These are phyloP conservation scores for Psophia crepitans DNA, from an alignment of 2,113 vertebrate genomes.

Conservation along the genomic window DNA sequence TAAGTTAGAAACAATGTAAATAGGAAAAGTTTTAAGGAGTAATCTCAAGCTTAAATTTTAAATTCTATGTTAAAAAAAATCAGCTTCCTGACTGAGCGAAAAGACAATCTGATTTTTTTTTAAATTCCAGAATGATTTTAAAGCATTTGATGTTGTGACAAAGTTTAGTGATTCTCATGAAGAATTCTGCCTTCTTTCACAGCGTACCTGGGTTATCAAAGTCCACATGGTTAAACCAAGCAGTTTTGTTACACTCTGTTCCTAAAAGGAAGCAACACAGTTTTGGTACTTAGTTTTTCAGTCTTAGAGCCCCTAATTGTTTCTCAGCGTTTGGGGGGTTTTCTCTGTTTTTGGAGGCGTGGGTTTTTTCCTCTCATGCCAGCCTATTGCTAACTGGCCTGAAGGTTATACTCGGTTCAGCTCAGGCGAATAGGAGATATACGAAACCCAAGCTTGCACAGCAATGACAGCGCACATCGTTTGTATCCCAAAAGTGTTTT, in stretches of 20 bases:
- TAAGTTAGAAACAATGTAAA: neutral
- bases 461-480: neutral
- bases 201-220: neutral
- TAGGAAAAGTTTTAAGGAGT: neutral
- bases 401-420: neutral
- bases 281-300: neutral
- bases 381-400: neutral
- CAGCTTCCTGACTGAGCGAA: neutral
- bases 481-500: neutral
- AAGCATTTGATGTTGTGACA: neutral
- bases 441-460: neutral
- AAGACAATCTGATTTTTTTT: neutral
- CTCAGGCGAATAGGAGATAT: neutral
- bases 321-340: neutral
- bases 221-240: neutral
- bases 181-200: neutral
- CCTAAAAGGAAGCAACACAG: neutral
- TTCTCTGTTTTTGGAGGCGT: neutral
- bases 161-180: neutral
- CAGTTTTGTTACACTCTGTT: neutral
- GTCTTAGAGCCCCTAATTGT: neutral
- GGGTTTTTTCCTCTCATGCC: rapidly evolving
- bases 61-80: neutral
- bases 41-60: neutral
- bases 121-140: neutral